These are phyloP conservation scores for Drosophila albomicans DNA, from an alignment of 1,140 invertebrate species.

Conservation along the genomic window DNA sequence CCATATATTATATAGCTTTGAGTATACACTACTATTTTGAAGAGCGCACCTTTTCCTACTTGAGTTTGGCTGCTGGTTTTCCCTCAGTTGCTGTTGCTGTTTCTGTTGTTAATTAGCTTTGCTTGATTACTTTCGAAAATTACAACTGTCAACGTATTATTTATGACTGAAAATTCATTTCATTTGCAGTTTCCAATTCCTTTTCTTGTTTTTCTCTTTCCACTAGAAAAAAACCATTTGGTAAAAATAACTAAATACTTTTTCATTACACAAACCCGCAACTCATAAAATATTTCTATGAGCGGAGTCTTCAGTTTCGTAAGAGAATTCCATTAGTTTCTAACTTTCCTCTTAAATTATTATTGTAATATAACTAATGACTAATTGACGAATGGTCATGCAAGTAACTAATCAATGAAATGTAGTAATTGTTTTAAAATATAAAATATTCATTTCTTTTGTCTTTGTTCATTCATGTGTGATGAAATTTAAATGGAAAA, in stretches of 20 bases:
- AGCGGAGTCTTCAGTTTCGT: background rate
- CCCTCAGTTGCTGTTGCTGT: slow-evolving; percentile 13
- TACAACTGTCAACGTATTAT: slow-evolving; percentile 82
- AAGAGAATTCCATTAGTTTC: background rate
- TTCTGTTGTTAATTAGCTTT: slow-evolving; percentile 75
- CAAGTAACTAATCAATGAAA: too few species aligned
- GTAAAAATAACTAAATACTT: slow-evolving; percentile 12
- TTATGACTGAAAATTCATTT: slow-evolving; percentile 61
- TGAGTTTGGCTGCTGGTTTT: slow-evolving; percentile 33
- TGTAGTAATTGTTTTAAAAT: too few species aligned
- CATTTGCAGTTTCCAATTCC: slow-evolving; percentile 53
- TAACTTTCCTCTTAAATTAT: background rate
- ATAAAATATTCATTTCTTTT: too few species aligned
- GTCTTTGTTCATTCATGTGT: too few species aligned
- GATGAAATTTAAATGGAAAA: too few species aligned
- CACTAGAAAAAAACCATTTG: background rate
- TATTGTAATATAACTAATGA: background rate
- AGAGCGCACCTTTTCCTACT: slow-evolving; percentile 50
- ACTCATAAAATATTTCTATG: background rate
- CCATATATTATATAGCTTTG: background rate
- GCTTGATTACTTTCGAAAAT: slow-evolving; percentile 81
- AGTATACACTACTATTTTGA: slow-evolving; percentile 19
- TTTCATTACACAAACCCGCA: background rate
- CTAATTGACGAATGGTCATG: background rate
- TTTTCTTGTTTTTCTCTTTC: slow-evolving; percentile 6